Conservation (phyloP, 1,140 invertebrate genomes). For the Drosophila baimaii region DNA sequence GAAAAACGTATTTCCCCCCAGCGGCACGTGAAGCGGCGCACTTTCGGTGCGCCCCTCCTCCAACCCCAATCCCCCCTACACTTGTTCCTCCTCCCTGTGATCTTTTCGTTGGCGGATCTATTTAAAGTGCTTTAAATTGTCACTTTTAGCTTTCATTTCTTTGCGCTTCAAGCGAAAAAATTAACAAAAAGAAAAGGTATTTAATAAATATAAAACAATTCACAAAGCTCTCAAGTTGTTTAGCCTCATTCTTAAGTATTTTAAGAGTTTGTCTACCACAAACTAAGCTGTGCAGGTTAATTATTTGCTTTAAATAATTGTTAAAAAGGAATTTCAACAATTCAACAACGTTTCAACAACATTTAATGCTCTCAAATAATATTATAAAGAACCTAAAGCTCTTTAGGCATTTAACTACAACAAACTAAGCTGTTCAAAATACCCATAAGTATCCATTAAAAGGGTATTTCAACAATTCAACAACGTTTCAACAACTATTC, state of each 20-base stretch:
- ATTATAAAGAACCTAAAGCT: no score
- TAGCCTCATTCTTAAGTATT: slow-evolving; percentile 4
- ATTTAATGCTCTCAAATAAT: slow-evolving; percentile 12
- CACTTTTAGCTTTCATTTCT: slow-evolving; percentile 29
- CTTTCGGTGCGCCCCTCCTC: slow-evolving; percentile 17
- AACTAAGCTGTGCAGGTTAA: slow-evolving; percentile 4
- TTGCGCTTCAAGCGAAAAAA: not conserved
- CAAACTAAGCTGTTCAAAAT: not conserved
- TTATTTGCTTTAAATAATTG: not conserved
- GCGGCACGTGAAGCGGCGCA: slow-evolving; percentile 58
- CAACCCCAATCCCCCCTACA: not conserved
- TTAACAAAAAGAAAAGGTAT: not conserved
- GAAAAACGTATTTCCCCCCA: slow-evolving; percentile 38
- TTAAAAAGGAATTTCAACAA: not conserved
- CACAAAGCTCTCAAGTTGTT: slow-evolving; percentile 58
- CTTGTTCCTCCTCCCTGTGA: slow-evolving; percentile 25
- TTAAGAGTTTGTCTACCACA: not conserved
- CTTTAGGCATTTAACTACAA: no score
- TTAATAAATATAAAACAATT: slow-evolving; percentile 13
- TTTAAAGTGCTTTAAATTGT: slow-evolving; percentile 43
- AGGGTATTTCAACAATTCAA: not conserved
- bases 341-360: no score
- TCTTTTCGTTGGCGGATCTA: slow-evolving; percentile 37
- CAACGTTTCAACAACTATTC: slow-evolving; percentile 1
- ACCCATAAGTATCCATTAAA: not conserved